These are phyloP conservation scores for Thalpophila matura DNA, from an alignment of 2,888 invertebrate species.

Conservation along the genomic window DNA sequence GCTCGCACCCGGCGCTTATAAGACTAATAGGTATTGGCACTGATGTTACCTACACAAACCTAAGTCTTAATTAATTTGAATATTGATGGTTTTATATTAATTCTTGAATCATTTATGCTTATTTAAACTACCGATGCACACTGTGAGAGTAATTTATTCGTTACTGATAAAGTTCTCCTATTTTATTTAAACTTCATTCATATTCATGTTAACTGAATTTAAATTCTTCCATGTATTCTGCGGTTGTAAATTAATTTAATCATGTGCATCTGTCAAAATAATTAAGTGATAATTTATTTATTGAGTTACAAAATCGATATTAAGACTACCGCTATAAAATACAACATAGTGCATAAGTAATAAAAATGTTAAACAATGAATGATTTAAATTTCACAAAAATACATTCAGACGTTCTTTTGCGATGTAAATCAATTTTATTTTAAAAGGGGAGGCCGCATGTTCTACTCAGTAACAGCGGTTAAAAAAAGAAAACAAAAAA, in stretches of 20 bases:
- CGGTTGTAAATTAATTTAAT: slow-evolving; percentile 6
- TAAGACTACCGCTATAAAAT: neutral
- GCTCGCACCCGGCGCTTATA: no score
- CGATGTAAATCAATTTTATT: slow-evolving; percentile 69
- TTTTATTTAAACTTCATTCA: slow-evolving; percentile 27
- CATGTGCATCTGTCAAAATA: slow-evolving; percentile 6
- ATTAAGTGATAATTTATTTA: slow-evolving; percentile 6
- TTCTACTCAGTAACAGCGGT: slow-evolving; percentile 64
- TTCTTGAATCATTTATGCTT: slow-evolving; percentile 13
- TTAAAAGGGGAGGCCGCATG: slow-evolving; percentile 65
- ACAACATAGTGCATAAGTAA: neutral
- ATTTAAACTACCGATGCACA: slow-evolving; percentile 12
- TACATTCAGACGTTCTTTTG: slow-evolving; percentile 36
- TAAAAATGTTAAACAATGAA: slow-evolving; percentile 7
- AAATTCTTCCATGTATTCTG: neutral
- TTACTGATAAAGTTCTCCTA: slow-evolving; percentile 19
- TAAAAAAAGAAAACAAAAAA: slow-evolving; percentile 67
- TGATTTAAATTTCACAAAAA: slow-evolving; percentile 16
- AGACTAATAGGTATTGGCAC: no score
- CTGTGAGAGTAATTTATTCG: slow-evolving; percentile 39
- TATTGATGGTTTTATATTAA: slow-evolving; percentile 7
- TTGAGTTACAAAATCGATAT: neutral
- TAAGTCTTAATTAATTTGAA: slow-evolving; percentile 14
- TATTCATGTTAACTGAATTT: slow-evolving; percentile 27
- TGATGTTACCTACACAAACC: slow-evolving; percentile 7